Percentiles rank a stretch among this genome's conserved stretches.
Evolutionary conservation across 2,113 vertebrate genomes (phyloP).

Genomic region (Dolichallabes microphthalmus): DNA sequence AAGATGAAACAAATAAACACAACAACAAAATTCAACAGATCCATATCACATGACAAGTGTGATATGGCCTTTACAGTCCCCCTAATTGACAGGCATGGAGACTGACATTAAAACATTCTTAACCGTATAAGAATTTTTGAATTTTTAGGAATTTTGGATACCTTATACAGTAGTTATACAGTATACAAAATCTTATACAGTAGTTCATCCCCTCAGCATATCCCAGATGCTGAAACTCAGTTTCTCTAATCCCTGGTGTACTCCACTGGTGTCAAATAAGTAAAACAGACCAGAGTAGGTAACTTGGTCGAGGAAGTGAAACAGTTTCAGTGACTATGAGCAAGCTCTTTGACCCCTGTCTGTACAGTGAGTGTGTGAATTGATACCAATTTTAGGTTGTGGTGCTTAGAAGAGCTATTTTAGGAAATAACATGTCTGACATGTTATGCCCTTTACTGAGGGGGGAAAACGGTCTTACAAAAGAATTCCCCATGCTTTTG

Average conservation of each 20-base stretch:
- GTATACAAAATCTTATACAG: constrained; percentile 9
- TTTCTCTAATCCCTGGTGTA: background rate
- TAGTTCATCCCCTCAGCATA: background rate
- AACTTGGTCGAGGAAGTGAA: background rate
- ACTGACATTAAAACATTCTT: no score
- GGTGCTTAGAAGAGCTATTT: background rate
- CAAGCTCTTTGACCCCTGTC: constrained; percentile 19
- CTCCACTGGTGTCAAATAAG: background rate
- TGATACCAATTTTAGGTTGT: constrained; percentile 11
- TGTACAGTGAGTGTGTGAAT: background rate
- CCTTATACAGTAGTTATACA: no score
- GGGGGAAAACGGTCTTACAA: background rate
- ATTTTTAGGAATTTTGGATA: no score
- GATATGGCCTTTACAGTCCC: no score
- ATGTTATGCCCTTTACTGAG: background rate
- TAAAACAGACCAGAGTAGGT: constrained; percentile 3
- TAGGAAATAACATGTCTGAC: background rate
- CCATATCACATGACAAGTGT: no score
- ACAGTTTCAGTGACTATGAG: no score
- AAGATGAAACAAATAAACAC: no score
- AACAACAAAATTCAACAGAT: no score
- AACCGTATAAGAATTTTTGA: no score
- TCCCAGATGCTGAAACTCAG: background rate
- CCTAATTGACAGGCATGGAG: no score
- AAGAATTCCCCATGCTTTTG: constrained; percentile 3